Evolutionary conservation across 2,113 vertebrate species (phyloP).

Genomic region (Pseudonaja textilis): DNA sequence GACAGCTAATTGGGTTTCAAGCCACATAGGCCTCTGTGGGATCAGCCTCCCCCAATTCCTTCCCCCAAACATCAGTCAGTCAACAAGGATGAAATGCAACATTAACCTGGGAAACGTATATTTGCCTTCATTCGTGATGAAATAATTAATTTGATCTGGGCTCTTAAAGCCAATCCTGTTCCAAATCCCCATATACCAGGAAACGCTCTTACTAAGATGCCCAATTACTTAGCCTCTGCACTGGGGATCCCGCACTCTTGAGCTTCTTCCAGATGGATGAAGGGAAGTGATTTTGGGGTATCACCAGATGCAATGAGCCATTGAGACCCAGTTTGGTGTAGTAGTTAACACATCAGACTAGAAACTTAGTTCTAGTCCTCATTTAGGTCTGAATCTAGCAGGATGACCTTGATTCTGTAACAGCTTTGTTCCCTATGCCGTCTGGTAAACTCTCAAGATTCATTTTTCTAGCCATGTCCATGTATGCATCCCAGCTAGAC

Average conservation of each 20-base stretch:
- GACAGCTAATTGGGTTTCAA: not conserved
- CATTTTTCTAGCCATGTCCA: no score
- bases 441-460: no score
- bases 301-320: not conserved
- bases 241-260: no score
- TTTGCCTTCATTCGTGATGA: not conserved
- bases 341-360: not conserved
- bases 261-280: not conserved
- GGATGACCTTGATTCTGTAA: not conserved
- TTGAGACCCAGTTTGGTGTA: not conserved
- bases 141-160: not conserved
- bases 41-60: not conserved
- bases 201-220: not conserved
- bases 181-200: not conserved
- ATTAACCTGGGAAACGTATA: not conserved
- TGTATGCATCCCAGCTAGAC: no score
- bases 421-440: no score
- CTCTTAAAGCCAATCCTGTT: not conserved
- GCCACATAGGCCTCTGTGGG: not conserved
- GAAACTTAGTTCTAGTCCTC: not conserved
- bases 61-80: not conserved
- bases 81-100: not conserved
- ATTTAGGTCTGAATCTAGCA: not conserved
- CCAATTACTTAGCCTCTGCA: not conserved
- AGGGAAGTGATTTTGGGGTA: not conserved